Base-by-base conservation (phyloP, 2,113 vertebrate genomes). In the Trichechus manatus region DNA sequence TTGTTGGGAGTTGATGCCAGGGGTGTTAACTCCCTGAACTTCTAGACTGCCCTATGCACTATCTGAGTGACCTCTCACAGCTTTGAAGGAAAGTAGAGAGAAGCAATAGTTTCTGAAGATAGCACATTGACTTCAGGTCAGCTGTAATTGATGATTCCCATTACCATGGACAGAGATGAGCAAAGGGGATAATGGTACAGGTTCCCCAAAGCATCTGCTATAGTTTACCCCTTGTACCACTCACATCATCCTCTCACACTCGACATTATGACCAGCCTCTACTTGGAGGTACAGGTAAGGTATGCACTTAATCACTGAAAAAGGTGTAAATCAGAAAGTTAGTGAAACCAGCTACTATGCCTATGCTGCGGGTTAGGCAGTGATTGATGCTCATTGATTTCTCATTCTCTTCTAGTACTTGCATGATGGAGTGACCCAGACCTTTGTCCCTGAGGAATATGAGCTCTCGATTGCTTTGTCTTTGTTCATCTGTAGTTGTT, bases 211-310 rank as follows among this genome's bases (percentile, higher is more conserved):
- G 11, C 66, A 33, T 29, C 25, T 10, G 4, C 39, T 7, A 64
- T 9, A 33, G 29, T 4, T 2, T 1, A 6, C 9, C 9, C 29
- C 61, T 33, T 5, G 39, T 25, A 8, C 10, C 9, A 3, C 10
- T 64, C 36, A 29, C 31, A 68, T 14, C 9, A 11, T 33, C 11
- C n/a, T 13, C 33, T 53, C 8, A 19, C 3, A 9, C 39, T 59
- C 47, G 2, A 22, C 25, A 39, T 4, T 47, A n/a, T 20, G n/a
- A 39, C 47, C 68, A 22, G 68, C n/a, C 17, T 74, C 66, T 14
- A 29, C 85, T 31, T 74, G 5, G n/a, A 87, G 85, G n/a, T 31
- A 50, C 25, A 59, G n/a, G 25, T 9, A 25, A 25, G 39, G 25
- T 5, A 10, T 29, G 15, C 9, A 6, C n/a, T 59, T 39, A 31